These are phyloP conservation scores for Cataglyphis livida DNA, from an alignment of 2,888 invertebrate species.

Conservation along the genomic window DNA sequence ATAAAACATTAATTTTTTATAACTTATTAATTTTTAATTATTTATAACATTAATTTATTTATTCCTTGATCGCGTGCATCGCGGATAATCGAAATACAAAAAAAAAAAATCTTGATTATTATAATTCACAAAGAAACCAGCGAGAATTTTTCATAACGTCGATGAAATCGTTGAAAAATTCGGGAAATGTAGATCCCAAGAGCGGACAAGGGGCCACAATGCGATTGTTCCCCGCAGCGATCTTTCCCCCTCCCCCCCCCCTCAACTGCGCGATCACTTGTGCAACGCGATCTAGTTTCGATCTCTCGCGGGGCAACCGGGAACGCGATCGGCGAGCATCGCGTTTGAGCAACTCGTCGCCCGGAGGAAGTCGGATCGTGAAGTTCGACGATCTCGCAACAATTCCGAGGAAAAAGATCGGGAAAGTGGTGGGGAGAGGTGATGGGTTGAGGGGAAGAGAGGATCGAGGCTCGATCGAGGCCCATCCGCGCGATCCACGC, in stretches of 20 bases:
- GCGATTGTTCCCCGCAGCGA: slow-evolving; percentile 44
- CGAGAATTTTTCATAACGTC: not conserved
- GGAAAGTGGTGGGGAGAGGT: not conserved
- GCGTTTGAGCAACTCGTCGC: slow-evolving; percentile 64
- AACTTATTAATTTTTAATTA: too few relatives aligned
- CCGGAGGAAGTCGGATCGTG: slow-evolving; percentile 63
- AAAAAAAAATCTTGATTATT: not conserved
- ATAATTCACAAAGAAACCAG: not conserved
- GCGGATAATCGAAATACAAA: too few relatives aligned
- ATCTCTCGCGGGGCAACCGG: slow-evolving; percentile 44
- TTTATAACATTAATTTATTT: too few relatives aligned
- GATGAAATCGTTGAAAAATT: slow-evolving; percentile 9
- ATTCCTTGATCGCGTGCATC: too few relatives aligned
- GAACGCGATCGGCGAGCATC: slow-evolving; percentile 54
- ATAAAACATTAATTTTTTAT: too few relatives aligned
- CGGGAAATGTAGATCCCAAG: slow-evolving; percentile 37
- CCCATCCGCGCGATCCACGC: slow-evolving; percentile 13
- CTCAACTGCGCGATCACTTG: slow-evolving; percentile 35
- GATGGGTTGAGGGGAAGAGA: not conserved
- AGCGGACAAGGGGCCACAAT: slow-evolving; percentile 52
- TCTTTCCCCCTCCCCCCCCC: not conserved
- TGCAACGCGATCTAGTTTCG: slow-evolving; percentile 61
- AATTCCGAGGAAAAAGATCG: slow-evolving; percentile 40
- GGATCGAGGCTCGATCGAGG: not conserved
- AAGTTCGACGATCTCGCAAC: slow-evolving; percentile 65